Percentiles rank a stretch among this genome's conserved stretches.
Evolutionary conservation across 2,797 vertebrate species (phyloP).

Genomic region (Ptychobarbus kaznakovi): DNA sequence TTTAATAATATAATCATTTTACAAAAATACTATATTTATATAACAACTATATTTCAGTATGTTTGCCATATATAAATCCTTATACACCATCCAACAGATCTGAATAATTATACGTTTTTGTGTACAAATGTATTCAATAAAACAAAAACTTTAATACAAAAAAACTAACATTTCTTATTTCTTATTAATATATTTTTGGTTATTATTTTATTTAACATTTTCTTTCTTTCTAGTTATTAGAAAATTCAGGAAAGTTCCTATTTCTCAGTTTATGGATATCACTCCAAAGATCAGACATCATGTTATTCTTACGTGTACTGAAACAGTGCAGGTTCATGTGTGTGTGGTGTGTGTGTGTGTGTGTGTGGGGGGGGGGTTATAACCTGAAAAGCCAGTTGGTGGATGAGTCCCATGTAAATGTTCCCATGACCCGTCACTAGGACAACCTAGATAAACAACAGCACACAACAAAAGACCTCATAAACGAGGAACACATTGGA

Average conservation of each 20-base stretch:
- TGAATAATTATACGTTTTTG: not conserved
- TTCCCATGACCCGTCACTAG: constrained; percentile 36
- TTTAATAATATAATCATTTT: not conserved
- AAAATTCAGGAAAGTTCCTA: not conserved
- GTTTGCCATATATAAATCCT: not conserved
- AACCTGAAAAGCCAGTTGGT: constrained; percentile 31
- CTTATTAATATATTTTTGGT: not conserved
- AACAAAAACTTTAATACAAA: not conserved
- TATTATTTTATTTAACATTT: too few relatives aligned
- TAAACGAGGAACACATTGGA: not conserved
- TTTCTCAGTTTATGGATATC: not conserved
- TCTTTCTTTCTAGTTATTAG: not conserved
- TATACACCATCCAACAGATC: not conserved
- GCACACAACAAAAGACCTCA: constrained; percentile 3
- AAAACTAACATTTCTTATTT: not conserved
- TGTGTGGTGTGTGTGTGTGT: too few relatives aligned
- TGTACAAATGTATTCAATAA: not conserved
- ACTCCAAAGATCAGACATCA: not conserved
- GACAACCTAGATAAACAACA: constrained; percentile 51
- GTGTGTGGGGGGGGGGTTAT: too few relatives aligned
- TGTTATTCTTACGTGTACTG: not conserved
- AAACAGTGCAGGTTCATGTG: not conserved
- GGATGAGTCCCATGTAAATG: not conserved
- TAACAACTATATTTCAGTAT: not conserved
- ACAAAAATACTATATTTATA: not conserved